Evolutionary conservation across 2,888 invertebrate species (phyloP).

Genomic region (Mythimna ferrago): DNA sequence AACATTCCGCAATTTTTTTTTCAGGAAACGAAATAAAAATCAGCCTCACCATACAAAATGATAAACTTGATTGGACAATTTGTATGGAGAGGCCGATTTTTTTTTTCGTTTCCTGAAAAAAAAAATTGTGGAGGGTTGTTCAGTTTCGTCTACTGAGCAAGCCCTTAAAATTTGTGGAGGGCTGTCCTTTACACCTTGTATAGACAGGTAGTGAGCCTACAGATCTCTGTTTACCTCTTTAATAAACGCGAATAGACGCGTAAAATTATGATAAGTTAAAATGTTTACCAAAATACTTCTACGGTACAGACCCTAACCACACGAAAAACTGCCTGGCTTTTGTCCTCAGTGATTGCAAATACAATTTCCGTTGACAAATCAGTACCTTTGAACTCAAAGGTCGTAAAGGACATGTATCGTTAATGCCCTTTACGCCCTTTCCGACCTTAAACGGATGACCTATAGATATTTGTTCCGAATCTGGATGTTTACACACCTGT

Average conservation of each 20-base stretch:
- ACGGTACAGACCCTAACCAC: background rate
- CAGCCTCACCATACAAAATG: no score
- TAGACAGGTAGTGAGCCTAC: no score
- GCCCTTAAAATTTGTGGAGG: no score
- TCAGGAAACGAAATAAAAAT: no score
- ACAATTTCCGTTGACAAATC: conserved; percentile 38
- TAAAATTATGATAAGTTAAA: background rate
- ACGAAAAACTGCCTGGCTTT: conserved; percentile 8
- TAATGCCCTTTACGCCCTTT: conserved; percentile 32
- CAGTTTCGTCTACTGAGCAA: no score
- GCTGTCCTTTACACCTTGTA: no score
- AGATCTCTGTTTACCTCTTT: background rate
- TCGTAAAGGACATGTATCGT: conserved; percentile 12
- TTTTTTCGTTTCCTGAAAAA: no score
- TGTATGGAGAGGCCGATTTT: no score
- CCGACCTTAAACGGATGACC: conserved; percentile 32
- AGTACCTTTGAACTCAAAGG: conserved; percentile 38
- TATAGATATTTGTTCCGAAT: conserved; percentile 30
- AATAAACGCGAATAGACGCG: background rate
- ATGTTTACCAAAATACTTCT: conserved; percentile 1
- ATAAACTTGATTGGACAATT: no score
- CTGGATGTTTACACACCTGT: conserved; percentile 29
- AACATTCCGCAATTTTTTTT: no score
- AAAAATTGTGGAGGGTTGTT: no score
- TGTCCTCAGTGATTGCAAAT: conserved; percentile 36